Conservation (phyloP, 2,888 invertebrate species). For the Clusia tigrina region DNA sequence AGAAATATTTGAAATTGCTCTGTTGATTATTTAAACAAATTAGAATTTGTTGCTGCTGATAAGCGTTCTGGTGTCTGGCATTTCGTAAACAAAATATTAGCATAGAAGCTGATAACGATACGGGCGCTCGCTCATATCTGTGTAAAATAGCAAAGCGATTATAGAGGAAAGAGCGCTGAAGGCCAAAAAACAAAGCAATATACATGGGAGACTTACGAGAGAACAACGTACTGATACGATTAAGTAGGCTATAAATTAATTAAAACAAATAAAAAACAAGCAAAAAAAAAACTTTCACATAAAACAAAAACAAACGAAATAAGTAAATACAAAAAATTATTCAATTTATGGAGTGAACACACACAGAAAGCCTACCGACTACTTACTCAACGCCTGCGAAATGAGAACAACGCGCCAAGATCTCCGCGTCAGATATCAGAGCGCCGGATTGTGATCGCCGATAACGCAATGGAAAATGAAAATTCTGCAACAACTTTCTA, state of each 20-base stretch:
- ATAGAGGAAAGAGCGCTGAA: constrained; percentile 1
- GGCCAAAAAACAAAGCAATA: constrained; percentile 14
- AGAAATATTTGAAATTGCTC: no score
- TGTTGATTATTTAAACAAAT: no score
- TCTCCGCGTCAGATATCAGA: no score
- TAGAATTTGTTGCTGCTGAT: constrained; percentile 1
- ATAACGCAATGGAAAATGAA: background rate
- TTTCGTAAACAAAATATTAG: constrained; percentile 43
- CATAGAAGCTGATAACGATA: constrained; percentile 39
- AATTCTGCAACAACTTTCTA: constrained; percentile 12
- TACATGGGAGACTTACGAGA: constrained; percentile 11
- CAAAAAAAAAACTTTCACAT: constrained; percentile 43
- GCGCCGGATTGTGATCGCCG: background rate
- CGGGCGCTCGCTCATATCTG: constrained; percentile 24
- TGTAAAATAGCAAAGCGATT: constrained; percentile 27
- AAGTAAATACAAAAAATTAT: background rate
- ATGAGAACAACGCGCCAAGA: background rate
- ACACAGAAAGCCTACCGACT: background rate
- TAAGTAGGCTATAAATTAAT: background rate
- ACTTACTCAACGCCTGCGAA: background rate
- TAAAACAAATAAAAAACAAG: constrained; percentile 30
- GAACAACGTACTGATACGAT: background rate
- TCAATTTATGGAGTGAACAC: background rate
- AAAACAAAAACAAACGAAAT: no score
- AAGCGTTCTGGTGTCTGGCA: constrained; percentile 42